These are phyloP conservation scores for Tineola bisselliella DNA, from an alignment of 2,888 invertebrate species.

Conservation along the genomic window DNA sequence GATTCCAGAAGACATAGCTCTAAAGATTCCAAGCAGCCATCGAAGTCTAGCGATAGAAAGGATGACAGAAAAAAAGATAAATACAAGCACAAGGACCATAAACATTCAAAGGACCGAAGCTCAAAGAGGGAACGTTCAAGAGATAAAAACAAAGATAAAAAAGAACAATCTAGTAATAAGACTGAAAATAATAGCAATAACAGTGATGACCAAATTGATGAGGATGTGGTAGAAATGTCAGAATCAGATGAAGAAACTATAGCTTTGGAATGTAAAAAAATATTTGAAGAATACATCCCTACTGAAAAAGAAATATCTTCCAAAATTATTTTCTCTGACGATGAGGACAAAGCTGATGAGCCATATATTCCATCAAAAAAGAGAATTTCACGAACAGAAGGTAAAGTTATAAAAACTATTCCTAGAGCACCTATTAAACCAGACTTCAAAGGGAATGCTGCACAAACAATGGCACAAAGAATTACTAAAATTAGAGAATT, in stretches of 20 bases:
- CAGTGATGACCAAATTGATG: constrained; percentile 19
- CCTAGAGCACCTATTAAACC: constrained; percentile 48
- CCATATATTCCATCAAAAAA: constrained; percentile 67
- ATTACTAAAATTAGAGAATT: constrained; percentile 57
- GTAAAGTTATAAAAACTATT: constrained; percentile 48
- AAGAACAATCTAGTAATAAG: constrained; percentile 14
- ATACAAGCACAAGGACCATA: constrained; percentile 16
- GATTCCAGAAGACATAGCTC: constrained; percentile 21
- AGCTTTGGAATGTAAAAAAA: constrained; percentile 84
- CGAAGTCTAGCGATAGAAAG: constrained; percentile 15
- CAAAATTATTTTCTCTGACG: constrained; percentile 21
- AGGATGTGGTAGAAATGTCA: constrained; percentile 41
- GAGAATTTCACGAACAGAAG: constrained; percentile 77
- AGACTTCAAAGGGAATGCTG: constrained; percentile 66
- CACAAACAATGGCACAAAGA: constrained; percentile 63
- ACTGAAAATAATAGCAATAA: constrained; percentile 14
- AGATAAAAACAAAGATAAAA: constrained; percentile 16
- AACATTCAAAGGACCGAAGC: constrained; percentile 11
- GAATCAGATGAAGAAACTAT: constrained; percentile 76
- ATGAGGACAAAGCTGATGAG: constrained; percentile 32
- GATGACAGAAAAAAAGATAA: constrained; percentile 21
- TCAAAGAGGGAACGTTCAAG: constrained; percentile 15
- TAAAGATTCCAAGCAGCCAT: neutral
- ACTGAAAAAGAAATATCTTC: constrained; percentile 32
- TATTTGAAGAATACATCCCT: constrained; percentile 83